Conservation (phyloP, 2,797 vertebrate species). For the Ambastaia sidthimunki region DNA sequence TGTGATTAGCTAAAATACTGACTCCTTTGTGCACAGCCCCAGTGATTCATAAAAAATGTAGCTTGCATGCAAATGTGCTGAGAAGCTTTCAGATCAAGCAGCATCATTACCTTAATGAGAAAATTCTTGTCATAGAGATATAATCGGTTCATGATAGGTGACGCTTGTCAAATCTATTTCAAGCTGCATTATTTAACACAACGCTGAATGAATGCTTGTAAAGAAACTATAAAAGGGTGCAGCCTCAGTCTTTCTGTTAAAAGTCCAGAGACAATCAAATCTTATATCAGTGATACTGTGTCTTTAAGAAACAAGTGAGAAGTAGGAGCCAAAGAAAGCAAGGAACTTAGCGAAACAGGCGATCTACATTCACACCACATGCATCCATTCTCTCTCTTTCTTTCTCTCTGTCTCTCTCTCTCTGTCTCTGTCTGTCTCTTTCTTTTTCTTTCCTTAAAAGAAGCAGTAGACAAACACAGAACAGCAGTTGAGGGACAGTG, state of each 20-base stretch:
- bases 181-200: too few relatives aligned
- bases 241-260: too few relatives aligned
- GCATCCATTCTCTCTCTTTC: conserved; percentile 28
- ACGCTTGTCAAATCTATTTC: too few relatives aligned
- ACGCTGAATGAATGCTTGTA: background rate
- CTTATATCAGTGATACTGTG: conserved; percentile 70
- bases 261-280: background rate
- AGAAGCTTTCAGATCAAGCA: background rate
- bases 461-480: conserved; percentile 36
- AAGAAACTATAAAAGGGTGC: background rate
- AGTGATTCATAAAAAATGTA: background rate
- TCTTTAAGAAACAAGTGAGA: conserved; percentile 75
- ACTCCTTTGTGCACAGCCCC: background rate
- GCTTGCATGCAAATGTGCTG: background rate
- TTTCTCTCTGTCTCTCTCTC: conserved; percentile 33
- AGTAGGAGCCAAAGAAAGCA: conserved; percentile 77
- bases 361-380: conserved; percentile 48
- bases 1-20: too few relatives aligned
- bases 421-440: conserved; percentile 19
- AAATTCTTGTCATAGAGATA: background rate
- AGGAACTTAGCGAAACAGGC: conserved; percentile 38
- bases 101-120: background rate
- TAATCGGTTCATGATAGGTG: background rate
- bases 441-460: too few relatives aligned
- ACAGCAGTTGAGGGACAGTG: conserved; percentile 37